Evolutionary conservation across 1,140 invertebrate species (phyloP).

Genomic region (Apis cerana): DNA sequence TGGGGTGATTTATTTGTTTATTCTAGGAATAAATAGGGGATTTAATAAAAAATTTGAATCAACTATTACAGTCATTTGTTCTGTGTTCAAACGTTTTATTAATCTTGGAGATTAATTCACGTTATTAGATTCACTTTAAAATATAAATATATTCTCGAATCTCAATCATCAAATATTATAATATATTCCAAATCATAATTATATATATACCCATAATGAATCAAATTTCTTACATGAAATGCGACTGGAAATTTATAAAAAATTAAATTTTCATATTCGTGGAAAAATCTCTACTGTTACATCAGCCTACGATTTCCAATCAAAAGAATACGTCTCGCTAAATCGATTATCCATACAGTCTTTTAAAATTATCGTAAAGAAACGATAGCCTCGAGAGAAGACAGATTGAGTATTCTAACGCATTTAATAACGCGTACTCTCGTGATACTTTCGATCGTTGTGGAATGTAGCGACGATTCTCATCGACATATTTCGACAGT

Average conservation of each 20-base stretch:
- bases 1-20: too few relatives aligned
- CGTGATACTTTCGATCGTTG: background rate
- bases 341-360: background rate
- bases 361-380: background rate
- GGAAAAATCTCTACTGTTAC: too few relatives aligned
- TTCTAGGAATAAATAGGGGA: too few relatives aligned
- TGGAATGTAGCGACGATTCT: background rate
- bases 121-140: background rate
- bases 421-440: background rate
- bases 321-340: too few relatives aligned
- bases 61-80: too few relatives aligned
- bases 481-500: slow-evolving; percentile 25
- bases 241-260: background rate
- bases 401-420: background rate
- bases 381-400: background rate
- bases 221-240: too few relatives aligned
- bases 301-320: too few relatives aligned
- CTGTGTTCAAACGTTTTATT: too few relatives aligned
- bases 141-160: background rate
- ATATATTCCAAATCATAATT: too few relatives aligned
- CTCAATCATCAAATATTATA: too few relatives aligned
- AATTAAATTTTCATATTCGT: background rate
- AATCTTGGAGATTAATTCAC: background rate
- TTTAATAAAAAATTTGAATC: too few relatives aligned
- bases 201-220: too few relatives aligned